Evolutionary conservation across 2,888 invertebrate genomes (phyloP).

Genomic region (Cistogaster globosa): DNA sequence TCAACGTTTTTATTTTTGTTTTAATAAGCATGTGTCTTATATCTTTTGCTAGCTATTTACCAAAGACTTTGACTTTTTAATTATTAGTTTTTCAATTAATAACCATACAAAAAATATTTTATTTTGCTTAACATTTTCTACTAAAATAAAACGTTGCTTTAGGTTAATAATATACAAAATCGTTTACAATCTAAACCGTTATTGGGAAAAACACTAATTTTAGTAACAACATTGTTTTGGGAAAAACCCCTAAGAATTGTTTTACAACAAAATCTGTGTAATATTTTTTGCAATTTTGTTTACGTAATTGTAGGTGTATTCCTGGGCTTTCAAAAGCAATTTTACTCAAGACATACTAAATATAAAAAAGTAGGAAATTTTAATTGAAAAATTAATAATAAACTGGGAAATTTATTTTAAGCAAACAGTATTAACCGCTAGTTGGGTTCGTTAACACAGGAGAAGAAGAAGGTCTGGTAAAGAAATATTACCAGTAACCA

Average conservation of each 20-base stretch:
- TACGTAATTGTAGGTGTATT: slow-evolving; percentile 62
- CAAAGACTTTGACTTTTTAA: slow-evolving; percentile 46
- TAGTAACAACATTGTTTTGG: slow-evolving; percentile 35
- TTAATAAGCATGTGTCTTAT: slow-evolving; percentile 56
- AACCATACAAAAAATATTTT: slow-evolving; percentile 28
- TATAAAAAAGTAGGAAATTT: slow-evolving; percentile 6
- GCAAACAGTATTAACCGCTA: slow-evolving; percentile 55
- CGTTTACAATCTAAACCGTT: slow-evolving; percentile 37
- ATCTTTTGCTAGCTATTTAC: slow-evolving; percentile 46
- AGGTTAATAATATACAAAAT: neutral
- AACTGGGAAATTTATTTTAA: slow-evolving; percentile 13
- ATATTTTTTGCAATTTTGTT: neutral
- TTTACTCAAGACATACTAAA: neutral
- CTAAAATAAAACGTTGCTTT: slow-evolving; percentile 19
- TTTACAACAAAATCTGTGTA: slow-evolving; percentile 35
- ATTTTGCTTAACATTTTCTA: slow-evolving; percentile 15
- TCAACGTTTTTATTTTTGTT: neutral
- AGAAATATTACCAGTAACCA: neutral
- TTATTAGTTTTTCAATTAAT: slow-evolving; percentile 27
- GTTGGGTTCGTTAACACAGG: slow-evolving; percentile 40
- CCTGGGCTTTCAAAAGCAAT: slow-evolving; percentile 24
- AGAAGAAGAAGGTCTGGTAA: slow-evolving; percentile 23
- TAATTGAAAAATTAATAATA: slow-evolving; percentile 55
- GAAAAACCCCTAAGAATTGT: slow-evolving; percentile 35
- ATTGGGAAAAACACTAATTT: slow-evolving; percentile 38